Conservation (phyloP, 2,113 vertebrate genomes). For the Ptychochromis oligacanthus region DNA sequence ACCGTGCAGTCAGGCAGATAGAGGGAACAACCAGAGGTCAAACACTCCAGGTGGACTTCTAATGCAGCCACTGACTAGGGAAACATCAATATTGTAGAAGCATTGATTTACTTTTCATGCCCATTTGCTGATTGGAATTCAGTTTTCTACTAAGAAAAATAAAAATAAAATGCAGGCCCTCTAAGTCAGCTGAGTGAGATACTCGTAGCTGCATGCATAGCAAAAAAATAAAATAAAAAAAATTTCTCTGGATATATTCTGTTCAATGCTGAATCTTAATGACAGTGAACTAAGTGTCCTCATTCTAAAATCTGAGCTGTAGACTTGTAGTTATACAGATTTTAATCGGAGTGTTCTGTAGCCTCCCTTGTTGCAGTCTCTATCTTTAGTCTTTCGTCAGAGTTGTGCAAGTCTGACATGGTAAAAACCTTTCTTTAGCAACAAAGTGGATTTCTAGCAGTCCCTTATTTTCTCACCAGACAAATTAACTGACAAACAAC, state of each 20-base stretch:
- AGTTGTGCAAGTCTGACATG: not conserved
- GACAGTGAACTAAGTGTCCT: not conserved
- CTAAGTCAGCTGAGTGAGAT: not conserved
- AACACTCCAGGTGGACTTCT: slow-evolving; percentile 30
- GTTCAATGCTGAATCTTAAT: not conserved
- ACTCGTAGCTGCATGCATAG: not conserved
- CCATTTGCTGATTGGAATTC: not conserved
- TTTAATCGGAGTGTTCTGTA: not conserved
- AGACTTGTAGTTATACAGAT: not conserved
- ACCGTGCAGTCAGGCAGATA: slow-evolving; percentile 36
- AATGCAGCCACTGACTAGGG: not conserved
- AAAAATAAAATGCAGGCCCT: not conserved
- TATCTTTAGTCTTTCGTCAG: not conserved
- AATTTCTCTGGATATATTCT: not conserved
- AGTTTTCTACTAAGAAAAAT: not conserved
- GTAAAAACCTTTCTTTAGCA: not conserved
- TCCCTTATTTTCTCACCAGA: not conserved
- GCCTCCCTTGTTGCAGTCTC: not conserved
- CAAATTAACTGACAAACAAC: not conserved
- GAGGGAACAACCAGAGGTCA: slow-evolving; percentile 45
- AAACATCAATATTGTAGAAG: slow-evolving; percentile 8
- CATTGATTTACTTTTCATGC: slow-evolving; percentile 12
- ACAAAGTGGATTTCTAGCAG: not conserved
- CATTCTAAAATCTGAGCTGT: not conserved
- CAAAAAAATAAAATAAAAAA: not conserved